phyloP scores from a whole-genome alignment of 1,140 invertebrate genomes.

The Anagrus nilaparvatae region DNA sequence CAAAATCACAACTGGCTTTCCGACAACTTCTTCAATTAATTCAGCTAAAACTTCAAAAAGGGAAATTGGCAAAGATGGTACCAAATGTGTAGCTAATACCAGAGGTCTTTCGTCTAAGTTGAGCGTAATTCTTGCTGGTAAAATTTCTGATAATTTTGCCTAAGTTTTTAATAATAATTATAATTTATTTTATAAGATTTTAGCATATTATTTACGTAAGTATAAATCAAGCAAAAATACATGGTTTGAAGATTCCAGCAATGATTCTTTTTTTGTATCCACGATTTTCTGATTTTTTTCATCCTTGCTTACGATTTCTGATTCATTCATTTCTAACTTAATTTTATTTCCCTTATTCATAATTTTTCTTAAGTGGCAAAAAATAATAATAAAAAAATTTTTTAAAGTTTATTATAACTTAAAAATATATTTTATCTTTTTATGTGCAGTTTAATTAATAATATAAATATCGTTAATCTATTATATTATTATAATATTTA shows the following conservation, averaged over 20 bases:
- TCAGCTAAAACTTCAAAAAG: constrained; percentile 42
- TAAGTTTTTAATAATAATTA: constrained; percentile 6
- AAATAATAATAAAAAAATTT: too few relatives aligned
- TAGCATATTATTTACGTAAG: not conserved
- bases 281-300: not conserved
- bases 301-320: not conserved
- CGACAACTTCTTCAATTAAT: constrained; percentile 39
- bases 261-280: not conserved
- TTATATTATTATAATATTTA: too few relatives aligned
- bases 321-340: too few relatives aligned
- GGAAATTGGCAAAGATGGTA: constrained; percentile 43
- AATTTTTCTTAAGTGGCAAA: too few relatives aligned
- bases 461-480: too few relatives aligned
- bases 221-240: too few relatives aligned
- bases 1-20: constrained; percentile 35
- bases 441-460: too few relatives aligned
- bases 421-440: too few relatives aligned
- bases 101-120: constrained; percentile 24
- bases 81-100: constrained; percentile 42
- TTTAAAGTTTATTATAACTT: too few relatives aligned
- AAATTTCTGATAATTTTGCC: too few relatives aligned
- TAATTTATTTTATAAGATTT: not conserved
- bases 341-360: too few relatives aligned
- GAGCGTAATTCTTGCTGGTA: constrained; percentile 11
- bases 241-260: not conserved